A percentile compares a stretch with the other conserved stretches of the same genome.
Evolutionary conservation across 2,888 invertebrate genomes (phyloP).

Genomic region (Lithophane socia): DNA sequence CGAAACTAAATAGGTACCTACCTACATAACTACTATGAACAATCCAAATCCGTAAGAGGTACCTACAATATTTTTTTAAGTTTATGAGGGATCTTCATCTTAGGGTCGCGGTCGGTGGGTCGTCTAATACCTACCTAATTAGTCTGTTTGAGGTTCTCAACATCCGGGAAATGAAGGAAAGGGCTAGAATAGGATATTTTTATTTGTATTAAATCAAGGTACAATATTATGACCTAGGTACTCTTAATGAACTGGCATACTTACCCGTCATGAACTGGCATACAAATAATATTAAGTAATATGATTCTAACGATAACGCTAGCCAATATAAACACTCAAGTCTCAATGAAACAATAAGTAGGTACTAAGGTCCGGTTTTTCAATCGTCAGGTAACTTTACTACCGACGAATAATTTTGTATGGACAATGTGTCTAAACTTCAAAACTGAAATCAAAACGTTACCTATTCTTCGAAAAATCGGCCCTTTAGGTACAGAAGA

Average conservation of each 20-base stretch:
- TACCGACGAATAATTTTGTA: too few species aligned
- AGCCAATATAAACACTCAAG: slow-evolving; percentile 1
- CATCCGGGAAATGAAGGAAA: not conserved
- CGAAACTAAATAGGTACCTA: not conserved
- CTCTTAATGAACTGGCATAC: not conserved
- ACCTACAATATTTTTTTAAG: not conserved
- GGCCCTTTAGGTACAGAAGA: not conserved
- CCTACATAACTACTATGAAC: not conserved
- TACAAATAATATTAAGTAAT: not conserved
- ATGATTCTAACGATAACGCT: not conserved
- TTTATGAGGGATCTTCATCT: too few species aligned
- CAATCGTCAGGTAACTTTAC: too few species aligned
- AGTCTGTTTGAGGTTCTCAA: not conserved
- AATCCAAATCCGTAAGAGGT: not conserved
- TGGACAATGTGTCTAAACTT: too few species aligned
- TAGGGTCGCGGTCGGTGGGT: too few species aligned
- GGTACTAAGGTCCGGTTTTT: too few species aligned
- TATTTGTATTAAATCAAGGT: not conserved
- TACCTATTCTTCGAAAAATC: too few species aligned
- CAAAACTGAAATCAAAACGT: too few species aligned
- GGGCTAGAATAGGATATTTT: not conserved
- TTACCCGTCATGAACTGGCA: not conserved
- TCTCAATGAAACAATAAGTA: not conserved
- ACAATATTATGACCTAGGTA: not conserved
- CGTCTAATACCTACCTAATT: not conserved